Conservation (phyloP, 2,797 vertebrate species). For the Nasua narica region DNA sequence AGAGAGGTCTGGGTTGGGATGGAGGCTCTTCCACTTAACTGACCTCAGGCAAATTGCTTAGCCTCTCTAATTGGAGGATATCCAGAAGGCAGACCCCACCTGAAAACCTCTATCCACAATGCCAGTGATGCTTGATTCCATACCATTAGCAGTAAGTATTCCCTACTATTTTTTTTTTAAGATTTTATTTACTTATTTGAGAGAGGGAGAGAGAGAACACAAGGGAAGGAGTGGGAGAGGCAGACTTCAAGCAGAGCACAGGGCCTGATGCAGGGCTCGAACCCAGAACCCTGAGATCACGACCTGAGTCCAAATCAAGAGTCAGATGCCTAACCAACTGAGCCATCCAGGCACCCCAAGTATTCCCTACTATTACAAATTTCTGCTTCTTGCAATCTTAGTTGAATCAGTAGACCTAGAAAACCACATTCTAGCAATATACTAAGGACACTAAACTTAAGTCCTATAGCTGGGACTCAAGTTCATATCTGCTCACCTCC, state of each 20-base stretch:
- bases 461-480: not conserved
- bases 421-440: not conserved
- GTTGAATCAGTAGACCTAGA: not conserved
- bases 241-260: not conserved
- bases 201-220: not conserved
- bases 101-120: not conserved
- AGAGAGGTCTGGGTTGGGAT: not conserved
- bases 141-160: not conserved
- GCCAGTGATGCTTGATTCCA: not conserved
- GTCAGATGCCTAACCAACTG: not conserved
- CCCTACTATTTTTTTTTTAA: not conserved
- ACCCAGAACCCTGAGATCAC: not conserved
- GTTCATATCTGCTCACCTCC: not conserved
- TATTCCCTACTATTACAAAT: not conserved
- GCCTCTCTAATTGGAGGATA: not conserved
- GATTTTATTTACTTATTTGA: not conserved
- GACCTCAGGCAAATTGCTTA: not conserved
- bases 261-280: fast-evolving
- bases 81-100: not conserved
- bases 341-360: not conserved
- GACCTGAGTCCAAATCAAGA: not conserved
- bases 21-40: not conserved
- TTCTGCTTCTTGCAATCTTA: not conserved
- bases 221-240: not conserved
- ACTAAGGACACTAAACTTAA: not conserved